Percentiles rank a stretch among this genome's conserved stretches.
These are phyloP conservation scores for Rhorus exstirpatorius DNA, from an alignment of 2,888 invertebrate genomes.

Conservation along the genomic window DNA sequence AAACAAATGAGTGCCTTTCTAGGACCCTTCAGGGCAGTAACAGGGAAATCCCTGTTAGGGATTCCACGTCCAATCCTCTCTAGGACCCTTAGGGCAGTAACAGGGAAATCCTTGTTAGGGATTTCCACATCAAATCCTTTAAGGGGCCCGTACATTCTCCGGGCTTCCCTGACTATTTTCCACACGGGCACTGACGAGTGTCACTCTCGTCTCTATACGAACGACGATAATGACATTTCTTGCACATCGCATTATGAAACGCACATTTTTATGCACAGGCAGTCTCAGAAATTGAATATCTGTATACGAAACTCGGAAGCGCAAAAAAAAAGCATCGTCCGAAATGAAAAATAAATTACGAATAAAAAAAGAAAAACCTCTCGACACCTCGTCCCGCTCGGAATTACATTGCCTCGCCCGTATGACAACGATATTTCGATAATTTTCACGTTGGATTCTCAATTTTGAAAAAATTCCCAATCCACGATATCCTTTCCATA, in stretches of 20 bases:
- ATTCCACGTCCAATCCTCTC: too few species aligned
- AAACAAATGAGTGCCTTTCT: too few species aligned
- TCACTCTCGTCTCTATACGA: conserved; percentile 6
- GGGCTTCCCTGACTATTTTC: too few species aligned
- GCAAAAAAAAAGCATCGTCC: conserved; percentile 3
- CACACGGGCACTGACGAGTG: conserved; percentile 47
- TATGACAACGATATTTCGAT: not conserved
- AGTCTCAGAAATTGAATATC: conserved; percentile 41
- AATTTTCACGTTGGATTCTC: not conserved
- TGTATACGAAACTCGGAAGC: not conserved
- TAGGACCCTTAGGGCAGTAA: too few species aligned
- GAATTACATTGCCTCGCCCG: conserved; percentile 19
- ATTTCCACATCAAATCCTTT: too few species aligned
- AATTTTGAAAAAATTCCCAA: conserved; percentile 62
- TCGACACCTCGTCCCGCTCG: conserved; percentile 52
- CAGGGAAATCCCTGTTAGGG: too few species aligned
- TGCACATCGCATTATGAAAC: conserved; percentile 31
- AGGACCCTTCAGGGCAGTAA: too few species aligned
- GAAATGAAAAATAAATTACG: conserved; percentile 40
- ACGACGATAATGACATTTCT: conserved; percentile 62
- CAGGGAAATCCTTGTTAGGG: too few species aligned
- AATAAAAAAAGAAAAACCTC: conserved; percentile 33
- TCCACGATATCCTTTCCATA: conserved; percentile 71
- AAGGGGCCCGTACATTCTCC: too few species aligned
- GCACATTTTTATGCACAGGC: conserved; percentile 54